phyloP scores from a whole-genome alignment of 2,113 vertebrate species.

The Fulmarus glacialis region DNA sequence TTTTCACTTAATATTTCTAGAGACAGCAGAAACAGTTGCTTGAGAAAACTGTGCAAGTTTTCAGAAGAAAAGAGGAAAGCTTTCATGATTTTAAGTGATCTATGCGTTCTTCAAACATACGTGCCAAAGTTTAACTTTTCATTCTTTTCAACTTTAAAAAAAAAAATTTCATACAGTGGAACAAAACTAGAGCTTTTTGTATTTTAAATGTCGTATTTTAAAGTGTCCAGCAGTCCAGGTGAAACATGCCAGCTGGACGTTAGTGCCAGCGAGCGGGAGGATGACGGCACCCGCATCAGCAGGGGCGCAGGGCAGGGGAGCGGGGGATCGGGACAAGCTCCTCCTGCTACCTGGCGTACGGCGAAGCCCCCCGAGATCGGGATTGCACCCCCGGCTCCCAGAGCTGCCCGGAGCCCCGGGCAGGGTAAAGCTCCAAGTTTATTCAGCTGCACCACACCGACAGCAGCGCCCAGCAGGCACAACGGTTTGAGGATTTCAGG shows the following conservation, averaged over 20 bases:
- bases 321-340: too few species aligned
- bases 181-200: not conserved
- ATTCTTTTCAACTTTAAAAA: not conserved
- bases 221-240: not conserved
- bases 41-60: not conserved
- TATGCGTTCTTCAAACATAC: not conserved
- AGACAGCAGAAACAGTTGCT: not conserved
- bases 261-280: not conserved
- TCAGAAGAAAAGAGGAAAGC: not conserved
- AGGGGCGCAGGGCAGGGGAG: too few species aligned
- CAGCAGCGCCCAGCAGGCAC: not conserved
- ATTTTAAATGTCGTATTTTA: not conserved
- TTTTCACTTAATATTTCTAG: not conserved
- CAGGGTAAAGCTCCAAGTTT: not conserved
- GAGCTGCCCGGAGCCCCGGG: too few species aligned
- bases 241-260: not conserved
- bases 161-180: not conserved
- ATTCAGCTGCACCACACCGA: not conserved
- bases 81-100: not conserved
- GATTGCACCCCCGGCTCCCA: not conserved
- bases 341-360: accelerated
- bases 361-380: not conserved
- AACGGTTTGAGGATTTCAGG: not conserved
- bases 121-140: not conserved
- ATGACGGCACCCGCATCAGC: too few species aligned